These are phyloP conservation scores for Oryzias sinensis DNA, from an alignment of 2,797 vertebrate genomes.

Conservation along the genomic window DNA sequence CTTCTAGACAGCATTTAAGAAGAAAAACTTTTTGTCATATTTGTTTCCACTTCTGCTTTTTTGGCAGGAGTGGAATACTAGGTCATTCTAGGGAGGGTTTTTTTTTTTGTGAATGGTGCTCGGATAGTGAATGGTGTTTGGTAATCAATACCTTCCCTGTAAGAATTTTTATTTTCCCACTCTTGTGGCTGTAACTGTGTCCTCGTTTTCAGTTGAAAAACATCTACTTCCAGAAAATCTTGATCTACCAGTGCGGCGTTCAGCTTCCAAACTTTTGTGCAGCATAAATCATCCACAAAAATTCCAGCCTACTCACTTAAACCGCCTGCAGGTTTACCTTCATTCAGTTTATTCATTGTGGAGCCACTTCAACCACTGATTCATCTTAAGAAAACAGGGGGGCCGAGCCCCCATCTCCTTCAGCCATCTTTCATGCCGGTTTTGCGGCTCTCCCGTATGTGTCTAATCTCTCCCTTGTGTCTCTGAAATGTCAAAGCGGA, in stretches of 20 bases:
- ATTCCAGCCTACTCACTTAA: slow-evolving; percentile 20
- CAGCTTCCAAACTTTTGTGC: slow-evolving; percentile 25
- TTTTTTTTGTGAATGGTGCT: slow-evolving; percentile 57
- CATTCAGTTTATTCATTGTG: slow-evolving; percentile 37
- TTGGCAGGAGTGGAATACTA: slow-evolving; percentile 60
- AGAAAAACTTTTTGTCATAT: slow-evolving; percentile 49
- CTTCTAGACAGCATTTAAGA: slow-evolving; percentile 74
- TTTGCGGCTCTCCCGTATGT: slow-evolving; percentile 68
- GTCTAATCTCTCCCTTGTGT: slow-evolving; percentile 72
- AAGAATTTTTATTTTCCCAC: slow-evolving; percentile 35
- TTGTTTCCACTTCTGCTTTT: slow-evolving; percentile 72
- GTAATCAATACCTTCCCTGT: slow-evolving; percentile 31
- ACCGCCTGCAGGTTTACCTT: slow-evolving; percentile 39
- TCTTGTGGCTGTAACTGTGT: slow-evolving; percentile 13
- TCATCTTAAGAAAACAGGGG: slow-evolving; percentile 63
- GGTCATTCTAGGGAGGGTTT: slow-evolving; percentile 65
- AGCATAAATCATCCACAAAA: slow-evolving; percentile 24
- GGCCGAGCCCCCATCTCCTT: slow-evolving; percentile 68
- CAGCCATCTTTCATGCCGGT: slow-evolving; percentile 67
- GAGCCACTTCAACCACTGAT: slow-evolving; percentile 49
- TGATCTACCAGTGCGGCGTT: slow-evolving; percentile 2
- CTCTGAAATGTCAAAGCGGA: slow-evolving; percentile 72
- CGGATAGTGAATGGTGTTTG: slow-evolving; percentile 42
- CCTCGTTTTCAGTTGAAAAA: slow-evolving; percentile 16
- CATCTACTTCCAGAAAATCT: slow-evolving; percentile 13